A percentile compares a stretch with the other conserved stretches of the same genome.
These are phyloP conservation scores for Rhynchopsitta pachyrhyncha DNA, from an alignment of 2,113 vertebrate species.

Conservation along the genomic window DNA sequence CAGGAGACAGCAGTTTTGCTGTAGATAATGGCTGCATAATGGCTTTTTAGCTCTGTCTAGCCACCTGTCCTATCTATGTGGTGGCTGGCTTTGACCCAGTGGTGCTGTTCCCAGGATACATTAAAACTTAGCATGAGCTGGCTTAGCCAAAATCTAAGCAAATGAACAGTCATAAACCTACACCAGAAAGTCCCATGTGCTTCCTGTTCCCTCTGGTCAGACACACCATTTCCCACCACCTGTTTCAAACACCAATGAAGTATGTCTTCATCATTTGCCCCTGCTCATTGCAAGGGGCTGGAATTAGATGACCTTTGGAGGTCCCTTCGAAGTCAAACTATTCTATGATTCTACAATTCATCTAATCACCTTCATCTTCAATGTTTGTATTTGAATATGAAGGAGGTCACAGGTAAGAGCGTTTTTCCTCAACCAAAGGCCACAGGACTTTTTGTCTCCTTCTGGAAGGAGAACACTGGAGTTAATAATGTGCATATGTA, in stretches of 20 bases:
- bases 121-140: not conserved
- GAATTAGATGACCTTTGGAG: not conserved
- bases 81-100: not conserved
- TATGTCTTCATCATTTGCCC: not conserved
- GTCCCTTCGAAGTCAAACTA: not conserved
- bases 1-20: not conserved
- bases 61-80: too few species aligned
- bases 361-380: not conserved
- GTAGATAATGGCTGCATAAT: not conserved
- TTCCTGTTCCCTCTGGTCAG: not conserved
- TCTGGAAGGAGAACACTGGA: not conserved
- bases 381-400: not conserved
- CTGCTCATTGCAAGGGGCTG: not conserved
- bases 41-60: not conserved
- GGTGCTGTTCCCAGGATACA: not conserved
- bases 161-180: not conserved
- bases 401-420: not conserved
- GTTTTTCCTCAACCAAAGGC: not conserved
- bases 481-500: not conserved
- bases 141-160: not conserved
- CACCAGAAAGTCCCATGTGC: not conserved
- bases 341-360: not conserved
- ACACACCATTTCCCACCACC: not conserved
- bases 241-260: not conserved
- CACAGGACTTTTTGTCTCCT: not conserved